phyloP scores from a whole-genome alignment of 2,113 vertebrate genomes.

The Centrocercus urophasianus region DNA sequence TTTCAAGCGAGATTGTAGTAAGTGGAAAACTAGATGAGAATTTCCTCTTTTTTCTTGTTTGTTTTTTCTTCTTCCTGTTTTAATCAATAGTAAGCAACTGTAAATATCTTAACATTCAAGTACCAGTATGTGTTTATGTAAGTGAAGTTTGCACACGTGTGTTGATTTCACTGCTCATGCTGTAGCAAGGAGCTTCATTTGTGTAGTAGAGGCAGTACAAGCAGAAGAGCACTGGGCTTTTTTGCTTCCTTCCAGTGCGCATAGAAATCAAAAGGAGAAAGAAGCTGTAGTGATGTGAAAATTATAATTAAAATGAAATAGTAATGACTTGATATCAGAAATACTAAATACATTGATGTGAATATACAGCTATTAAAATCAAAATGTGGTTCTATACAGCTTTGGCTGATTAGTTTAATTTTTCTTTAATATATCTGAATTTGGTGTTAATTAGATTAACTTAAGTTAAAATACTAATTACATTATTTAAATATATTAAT shows the following conservation, averaged over 20 bases:
- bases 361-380: not conserved
- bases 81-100: not conserved
- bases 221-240: not conserved
- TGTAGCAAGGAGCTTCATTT: not conserved
- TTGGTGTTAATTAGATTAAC: not conserved
- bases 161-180: not conserved
- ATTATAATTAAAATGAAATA: not conserved
- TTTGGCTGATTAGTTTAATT: not conserved
- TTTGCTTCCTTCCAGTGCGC: not conserved
- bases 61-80: rapidly evolving
- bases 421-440: not conserved
- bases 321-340: not conserved
- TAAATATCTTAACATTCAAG: not conserved
- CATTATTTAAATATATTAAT: not conserved
- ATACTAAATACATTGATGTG: not conserved
- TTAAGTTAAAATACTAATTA: not conserved
- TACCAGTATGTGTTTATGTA: not conserved
- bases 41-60: rapidly evolving
- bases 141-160: not conserved
- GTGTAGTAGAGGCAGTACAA: not conserved
- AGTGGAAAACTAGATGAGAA: not conserved
- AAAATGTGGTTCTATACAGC: rapidly evolving
- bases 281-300: not conserved
- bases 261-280: not conserved
- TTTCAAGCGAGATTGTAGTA: not conserved